Base-by-base conservation (phyloP, 2,888 invertebrate genomes). In the Griposia aprilina region DNA sequence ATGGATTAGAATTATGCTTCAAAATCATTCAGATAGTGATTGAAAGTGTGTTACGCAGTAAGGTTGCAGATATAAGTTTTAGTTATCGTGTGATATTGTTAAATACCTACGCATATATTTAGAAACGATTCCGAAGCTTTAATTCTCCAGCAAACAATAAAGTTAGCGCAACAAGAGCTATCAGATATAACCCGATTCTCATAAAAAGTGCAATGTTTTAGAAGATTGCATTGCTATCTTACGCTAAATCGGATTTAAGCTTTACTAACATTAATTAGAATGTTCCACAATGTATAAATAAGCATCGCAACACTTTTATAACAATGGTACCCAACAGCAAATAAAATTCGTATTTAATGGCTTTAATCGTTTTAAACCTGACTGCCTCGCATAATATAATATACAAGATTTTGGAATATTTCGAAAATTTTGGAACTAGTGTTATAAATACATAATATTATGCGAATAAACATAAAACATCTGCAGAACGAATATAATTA, bases 131-230 rank as follows among this genome's bases (percentile, higher is more conserved):
- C 7, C 20, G 26, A 30, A 80, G 26, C 17, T 52, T 36, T 52
- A 59, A 67, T 76, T 70, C 48, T 41, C 13, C 6, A 36, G 48
- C 13, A 36, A 80, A 80, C 84, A 87, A 87, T 77, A 17, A 68
- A 75, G 72, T 74, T 57, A 26, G n/a, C 17, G n/a, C 74, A 74
- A 76, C 59, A 50, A 65, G 57, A 77, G 23, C 66, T 74, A 74
- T 60, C 66, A 70, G 65, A 87, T 50, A 59, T 81, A 78, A 76
- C 87, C 85, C 23, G 36, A 60, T 87, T 87, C 85, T 76, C 86
- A 86, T 62, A 74, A 72, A 74, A 77, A 65, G 7, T 60, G 65
- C 63, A 71, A 76, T 59, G n/a, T 57, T 72, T 50, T 13, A 57
- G 59, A 30, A 63, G 45, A 78, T 84, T 76, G 36, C 62, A 63